Base-by-base conservation (phyloP, 1,140 invertebrate genomes). In the Drosophila repleta region DNA sequence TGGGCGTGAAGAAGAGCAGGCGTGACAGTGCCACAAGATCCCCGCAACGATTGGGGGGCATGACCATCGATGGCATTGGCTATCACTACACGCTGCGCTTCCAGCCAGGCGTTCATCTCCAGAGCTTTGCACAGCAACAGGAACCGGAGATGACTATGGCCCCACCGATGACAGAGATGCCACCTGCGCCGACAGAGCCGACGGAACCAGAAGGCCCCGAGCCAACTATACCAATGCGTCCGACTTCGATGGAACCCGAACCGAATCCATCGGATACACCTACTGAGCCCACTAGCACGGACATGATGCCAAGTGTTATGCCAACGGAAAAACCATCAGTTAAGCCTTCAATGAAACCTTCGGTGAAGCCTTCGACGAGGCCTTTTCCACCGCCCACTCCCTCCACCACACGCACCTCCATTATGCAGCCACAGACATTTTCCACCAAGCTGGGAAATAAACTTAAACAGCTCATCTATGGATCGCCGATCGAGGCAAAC, bases 401-500 rank as follows among this genome's bases (percentile, higher is more conserved):
- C 0, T 56, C 81, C 11, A 83, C 62, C 18, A 82, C 74, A 6
- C 68, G 78, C 13, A 72, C 67, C 17, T 68, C 80, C 17, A 74
- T 89, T 8, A 89, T 90, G 83, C 69, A 63, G 51, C 83, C 76
- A 13, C 60, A 71, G 0, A 43, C 64, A 24, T 77, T 65, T 46
- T 26, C 56, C 29, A 52, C 46, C 18, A 58, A 69, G 18, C 21
- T 72, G 41, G 24, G 24, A 3, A 37, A 63, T 49, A 73, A 63
- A 53, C 45, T 91, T 6, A 85, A 91, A 37, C 71, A 90, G 6
- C 43, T 91, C 0, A 64, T 91, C 17, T 85, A 79, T 45, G 87
- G 90, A 5, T 89, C 90, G 0, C 80, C 87, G 0, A 46, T 82
- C 26, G 56, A 90, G 49, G 76, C 84, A 8, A 91, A 91, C 74